These are phyloP conservation scores for Teleogryllus oceanicus DNA, from an alignment of 2,888 invertebrate species.

Conservation along the genomic window DNA sequence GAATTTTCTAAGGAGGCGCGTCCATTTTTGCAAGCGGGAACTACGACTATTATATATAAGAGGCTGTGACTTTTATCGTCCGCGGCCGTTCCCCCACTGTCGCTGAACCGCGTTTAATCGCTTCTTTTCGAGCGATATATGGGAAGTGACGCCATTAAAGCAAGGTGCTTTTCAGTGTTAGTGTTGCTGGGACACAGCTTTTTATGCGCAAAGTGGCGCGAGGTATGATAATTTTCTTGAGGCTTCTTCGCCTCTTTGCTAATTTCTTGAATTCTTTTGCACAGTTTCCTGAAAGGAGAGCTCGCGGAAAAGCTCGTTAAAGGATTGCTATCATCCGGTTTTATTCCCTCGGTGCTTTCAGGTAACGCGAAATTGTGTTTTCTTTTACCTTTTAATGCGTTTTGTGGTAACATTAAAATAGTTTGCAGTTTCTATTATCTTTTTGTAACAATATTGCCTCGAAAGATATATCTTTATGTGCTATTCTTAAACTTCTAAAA, in stretches of 20 bases:
- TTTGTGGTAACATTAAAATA: too few relatives aligned
- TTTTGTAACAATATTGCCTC: too few relatives aligned
- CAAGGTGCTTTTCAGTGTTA: not conserved
- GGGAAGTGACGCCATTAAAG: not conserved
- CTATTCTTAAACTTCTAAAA: too few relatives aligned
- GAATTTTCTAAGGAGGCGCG: not conserved
- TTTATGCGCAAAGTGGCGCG: not conserved
- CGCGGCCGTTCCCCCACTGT: not conserved
- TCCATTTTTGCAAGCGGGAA: not conserved
- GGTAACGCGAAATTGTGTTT: too few relatives aligned
- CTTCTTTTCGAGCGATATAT: not conserved
- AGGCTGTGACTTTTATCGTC: not conserved
- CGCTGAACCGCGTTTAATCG: not conserved
- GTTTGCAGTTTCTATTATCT: too few relatives aligned
- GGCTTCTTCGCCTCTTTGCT: not conserved
- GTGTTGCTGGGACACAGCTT: not conserved
- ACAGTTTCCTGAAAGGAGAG: too few relatives aligned
- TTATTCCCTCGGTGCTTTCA: too few relatives aligned
- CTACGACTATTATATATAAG: not conserved
- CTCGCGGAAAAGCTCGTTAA: too few relatives aligned
- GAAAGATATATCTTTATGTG: too few relatives aligned
- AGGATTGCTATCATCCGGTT: too few relatives aligned
- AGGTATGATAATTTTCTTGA: not conserved
- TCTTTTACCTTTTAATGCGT: too few relatives aligned
- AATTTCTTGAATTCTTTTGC: not conserved